These are phyloP conservation scores for Hemistola chrysoprasaria DNA, from an alignment of 2,888 invertebrate species.

Conservation along the genomic window DNA sequence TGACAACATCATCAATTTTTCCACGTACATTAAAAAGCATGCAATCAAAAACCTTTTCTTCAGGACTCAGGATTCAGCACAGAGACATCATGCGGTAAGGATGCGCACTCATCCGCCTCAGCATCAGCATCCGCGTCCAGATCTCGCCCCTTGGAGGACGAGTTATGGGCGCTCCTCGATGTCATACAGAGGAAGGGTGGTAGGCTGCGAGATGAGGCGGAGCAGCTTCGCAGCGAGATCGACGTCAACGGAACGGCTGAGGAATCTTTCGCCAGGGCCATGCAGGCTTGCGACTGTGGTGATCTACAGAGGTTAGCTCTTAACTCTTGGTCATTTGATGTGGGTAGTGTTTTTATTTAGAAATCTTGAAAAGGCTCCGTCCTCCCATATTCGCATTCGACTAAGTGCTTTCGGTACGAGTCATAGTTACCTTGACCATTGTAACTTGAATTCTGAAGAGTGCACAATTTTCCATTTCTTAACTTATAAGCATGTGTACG, in stretches of 20 bases:
- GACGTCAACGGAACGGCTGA: conserved; percentile 80
- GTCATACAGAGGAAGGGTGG: conserved; percentile 91
- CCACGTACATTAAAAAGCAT: too few species aligned
- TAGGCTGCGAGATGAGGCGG: conserved; percentile 86
- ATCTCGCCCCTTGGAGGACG: conserved; percentile 86
- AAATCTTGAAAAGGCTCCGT: too few species aligned
- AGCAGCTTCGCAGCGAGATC: conserved; percentile 83
- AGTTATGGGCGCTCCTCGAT: conserved; percentile 92
- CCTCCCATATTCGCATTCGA: too few species aligned
- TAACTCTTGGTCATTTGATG: background rate
- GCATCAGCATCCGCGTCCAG: conserved; percentile 80
- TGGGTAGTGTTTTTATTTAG: too few species aligned
- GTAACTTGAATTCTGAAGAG: too few species aligned
- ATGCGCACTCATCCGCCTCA: conserved; percentile 87
- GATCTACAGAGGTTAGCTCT: conserved; percentile 28
- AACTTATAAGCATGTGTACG: too few species aligned
- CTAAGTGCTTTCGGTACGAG: too few species aligned
- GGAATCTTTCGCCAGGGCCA: conserved; percentile 83
- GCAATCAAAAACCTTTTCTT: background rate
- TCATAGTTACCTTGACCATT: too few species aligned
- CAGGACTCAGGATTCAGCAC: conserved; percentile 95
- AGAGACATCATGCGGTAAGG: conserved; percentile 92
- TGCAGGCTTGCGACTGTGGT: conserved; percentile 36
- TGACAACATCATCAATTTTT: too few species aligned
- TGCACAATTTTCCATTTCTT: too few species aligned